Base-by-base conservation (phyloP, 2,113 vertebrate species). In the Channa argus region DNA sequence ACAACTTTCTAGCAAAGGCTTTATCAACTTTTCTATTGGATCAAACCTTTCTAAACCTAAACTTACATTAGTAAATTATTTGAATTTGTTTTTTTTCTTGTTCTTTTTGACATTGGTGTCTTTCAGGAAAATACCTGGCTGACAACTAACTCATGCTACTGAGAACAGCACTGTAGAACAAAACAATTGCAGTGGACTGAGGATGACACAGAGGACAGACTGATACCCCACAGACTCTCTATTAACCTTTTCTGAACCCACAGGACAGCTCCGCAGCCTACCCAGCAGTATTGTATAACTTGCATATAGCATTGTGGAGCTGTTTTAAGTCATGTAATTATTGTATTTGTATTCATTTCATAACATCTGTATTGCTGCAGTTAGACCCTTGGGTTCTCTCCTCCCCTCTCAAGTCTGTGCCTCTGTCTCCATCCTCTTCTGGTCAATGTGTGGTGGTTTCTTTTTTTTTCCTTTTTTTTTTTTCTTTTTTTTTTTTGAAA, bases 111-210 rank as follows among this genome's bases (percentile, higher is more conserved):
- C 12, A 1, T 72, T 34, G 36, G 0, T 82, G 0, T 89, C 85
- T 92, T 95, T 55, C 63, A 99, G 98, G 97, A 91, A 99, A 99
- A 86, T 99, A 98, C 86, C 92, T 99, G 95, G 97, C 97, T 0
- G 98, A 99, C 92, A 97, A 97, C 92, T 99, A 94, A 96, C 65
- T 71, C 24, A 10, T 44, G 50, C 78, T 72, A 59, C 79, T 72
- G 80, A 86, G 65, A 86, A 62, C 66, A 70, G 43, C 80, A 60
- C 82, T 90, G 90, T 78, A 75, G 70, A 86, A 75, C 75, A 70
- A 65, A 79, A 61, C 51, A 39, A 67, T 61, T 10, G 47, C 77
- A 79, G 65, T 68, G 84, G 71, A 82, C 74, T 1, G 55, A 82
- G 78, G 56, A 59, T 33, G 65, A 84, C 81, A 82, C 83, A 63